These are phyloP conservation scores for Limnodromus scolopaceus DNA, from an alignment of 2,797 vertebrate genomes.

Conservation along the genomic window DNA sequence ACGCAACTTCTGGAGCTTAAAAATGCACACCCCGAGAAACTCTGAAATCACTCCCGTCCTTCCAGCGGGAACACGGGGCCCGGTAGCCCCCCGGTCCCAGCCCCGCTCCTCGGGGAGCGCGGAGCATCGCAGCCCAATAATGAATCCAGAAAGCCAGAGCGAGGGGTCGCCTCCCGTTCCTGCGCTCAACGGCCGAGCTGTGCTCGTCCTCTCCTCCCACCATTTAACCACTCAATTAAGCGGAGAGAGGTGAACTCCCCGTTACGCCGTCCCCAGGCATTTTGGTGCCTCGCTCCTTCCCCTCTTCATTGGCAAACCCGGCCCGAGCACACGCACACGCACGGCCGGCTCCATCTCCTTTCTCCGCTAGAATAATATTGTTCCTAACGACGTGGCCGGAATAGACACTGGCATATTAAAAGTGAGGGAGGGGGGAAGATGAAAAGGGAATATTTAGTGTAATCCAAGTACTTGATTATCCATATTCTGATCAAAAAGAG, in stretches of 20 bases:
- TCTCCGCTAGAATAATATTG: constrained; percentile 83
- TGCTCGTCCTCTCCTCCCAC: constrained; percentile 32
- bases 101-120: not conserved
- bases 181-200: not conserved
- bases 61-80: not conserved
- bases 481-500: constrained; percentile 80
- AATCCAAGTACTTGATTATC: constrained; percentile 92
- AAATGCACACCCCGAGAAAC: not conserved
- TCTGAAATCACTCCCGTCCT: not conserved
- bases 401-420: constrained; percentile 87
- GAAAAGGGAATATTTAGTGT: constrained; percentile 78
- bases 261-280: constrained; percentile 70
- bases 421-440: constrained; percentile 59
- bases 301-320: constrained; percentile 82
- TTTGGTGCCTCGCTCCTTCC: constrained; percentile 75
- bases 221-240: constrained; percentile 65
- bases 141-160: constrained; percentile 18
- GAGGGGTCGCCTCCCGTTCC: constrained; percentile 2
- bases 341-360: constrained; percentile 75
- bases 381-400: constrained; percentile 89
- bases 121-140: not conserved
- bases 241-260: constrained; percentile 71
- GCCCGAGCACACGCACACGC: constrained; percentile 82
- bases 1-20: not conserved
- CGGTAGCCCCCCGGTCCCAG: not conserved